These are phyloP conservation scores for Capricornis sumatraensis DNA, from an alignment of 2,113 vertebrate species.

Conservation along the genomic window DNA sequence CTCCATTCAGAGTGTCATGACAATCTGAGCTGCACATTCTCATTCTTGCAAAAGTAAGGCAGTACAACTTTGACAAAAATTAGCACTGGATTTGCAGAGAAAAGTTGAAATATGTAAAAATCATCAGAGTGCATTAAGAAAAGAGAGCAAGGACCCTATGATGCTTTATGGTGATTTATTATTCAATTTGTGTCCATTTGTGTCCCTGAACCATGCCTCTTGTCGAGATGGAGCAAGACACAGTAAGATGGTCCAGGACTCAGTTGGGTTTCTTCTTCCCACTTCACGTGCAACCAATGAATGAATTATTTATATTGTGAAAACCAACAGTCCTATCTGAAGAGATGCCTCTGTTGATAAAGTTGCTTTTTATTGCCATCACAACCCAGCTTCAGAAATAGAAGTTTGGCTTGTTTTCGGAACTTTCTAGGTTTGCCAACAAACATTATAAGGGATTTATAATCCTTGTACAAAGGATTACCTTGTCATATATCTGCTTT, in stretches of 20 bases:
- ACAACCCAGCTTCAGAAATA: background rate
- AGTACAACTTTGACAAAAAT: background rate
- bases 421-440: background rate
- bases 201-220: conserved; percentile 17
- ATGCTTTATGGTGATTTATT: background rate
- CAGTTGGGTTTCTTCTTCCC: background rate
- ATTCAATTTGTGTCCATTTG: too few relatives aligned
- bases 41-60: background rate
- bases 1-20: background rate
- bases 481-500: background rate
- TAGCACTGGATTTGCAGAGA: background rate
- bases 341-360: conserved; percentile 6
- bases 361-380: background rate
- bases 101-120: conserved; percentile 9
- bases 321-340: background rate
- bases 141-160: background rate
- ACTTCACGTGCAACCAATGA: background rate
- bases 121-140: background rate
- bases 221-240: conserved; percentile 5
- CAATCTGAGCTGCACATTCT: background rate
- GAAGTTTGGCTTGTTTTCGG: background rate
- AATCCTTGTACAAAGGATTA: background rate
- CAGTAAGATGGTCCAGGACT: conserved; percentile 9
- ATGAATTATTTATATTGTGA: background rate
- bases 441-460: background rate